These are phyloP conservation scores for Probaryconus sp. DNA, from an alignment of 1,140 invertebrate species.

Conservation along the genomic window DNA sequence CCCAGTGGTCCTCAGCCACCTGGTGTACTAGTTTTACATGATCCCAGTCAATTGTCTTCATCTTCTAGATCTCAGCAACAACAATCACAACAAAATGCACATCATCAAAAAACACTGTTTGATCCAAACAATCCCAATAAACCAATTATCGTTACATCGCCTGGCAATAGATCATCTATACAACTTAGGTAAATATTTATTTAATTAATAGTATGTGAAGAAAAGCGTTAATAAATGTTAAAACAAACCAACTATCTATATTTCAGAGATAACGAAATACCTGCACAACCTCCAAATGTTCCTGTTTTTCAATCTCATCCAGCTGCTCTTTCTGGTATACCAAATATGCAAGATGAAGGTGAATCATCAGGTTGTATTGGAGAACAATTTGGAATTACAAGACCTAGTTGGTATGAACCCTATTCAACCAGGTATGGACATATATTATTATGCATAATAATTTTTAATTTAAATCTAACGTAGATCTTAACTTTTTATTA, in stretches of 20 bases:
- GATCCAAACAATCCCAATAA: constrained; percentile 85
- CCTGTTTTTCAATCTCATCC: constrained; percentile 68
- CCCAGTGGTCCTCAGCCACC: constrained; percentile 62
- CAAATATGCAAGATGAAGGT: constrained; percentile 65
- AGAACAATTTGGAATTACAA: constrained; percentile 77
- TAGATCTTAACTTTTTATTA: background rate
- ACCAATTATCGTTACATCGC: constrained; percentile 81
- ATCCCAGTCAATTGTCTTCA: constrained; percentile 66
- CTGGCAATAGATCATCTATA: constrained; percentile 70
- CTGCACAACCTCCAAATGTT: constrained; percentile 62
- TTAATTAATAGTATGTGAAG: background rate
- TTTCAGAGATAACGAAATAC: constrained; percentile 69
- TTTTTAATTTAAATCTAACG: no score
- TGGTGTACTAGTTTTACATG: constrained; percentile 73
- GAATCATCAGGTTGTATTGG: constrained; percentile 68
- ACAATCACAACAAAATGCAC: constrained; percentile 38
- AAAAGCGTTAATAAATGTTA: no score
- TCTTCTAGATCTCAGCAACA: constrained; percentile 57
- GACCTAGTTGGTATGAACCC: constrained; percentile 80
- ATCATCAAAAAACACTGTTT: constrained; percentile 80
- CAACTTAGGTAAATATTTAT: constrained; percentile 64
- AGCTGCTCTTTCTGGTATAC: constrained; percentile 64
- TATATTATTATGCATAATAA: constrained; percentile 3
- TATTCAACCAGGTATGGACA: constrained; percentile 75
- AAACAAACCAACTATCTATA: no score